Conservation (phyloP, 2,113 vertebrate species). For the Rhipidura dahli region DNA sequence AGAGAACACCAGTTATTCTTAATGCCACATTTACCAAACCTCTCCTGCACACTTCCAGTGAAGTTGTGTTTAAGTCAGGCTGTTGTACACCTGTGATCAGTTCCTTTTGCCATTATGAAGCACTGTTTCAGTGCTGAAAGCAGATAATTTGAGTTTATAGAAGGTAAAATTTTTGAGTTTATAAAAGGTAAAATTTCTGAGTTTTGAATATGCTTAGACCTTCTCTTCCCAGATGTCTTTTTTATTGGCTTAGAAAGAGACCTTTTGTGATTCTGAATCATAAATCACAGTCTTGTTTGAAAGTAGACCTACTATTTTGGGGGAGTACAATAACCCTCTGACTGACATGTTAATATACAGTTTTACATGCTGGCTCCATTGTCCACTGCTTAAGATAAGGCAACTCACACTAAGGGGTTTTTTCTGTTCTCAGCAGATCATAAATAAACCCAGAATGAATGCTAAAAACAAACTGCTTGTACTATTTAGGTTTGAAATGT, state of each 20-base stretch:
- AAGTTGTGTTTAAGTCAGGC: not conserved
- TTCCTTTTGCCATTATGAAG: not conserved
- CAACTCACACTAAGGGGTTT: not conserved
- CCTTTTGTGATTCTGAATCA: not conserved
- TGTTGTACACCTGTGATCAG: not conserved
- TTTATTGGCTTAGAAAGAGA: not conserved
- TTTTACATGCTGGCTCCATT: not conserved
- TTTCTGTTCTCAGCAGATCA: not conserved
- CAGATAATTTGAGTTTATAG: not conserved
- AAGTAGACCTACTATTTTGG: conserved; percentile 1
- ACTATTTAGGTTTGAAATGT: not conserved
- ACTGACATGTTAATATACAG: not conserved
- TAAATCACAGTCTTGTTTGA: not conserved
- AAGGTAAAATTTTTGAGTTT: not conserved
- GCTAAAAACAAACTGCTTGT: not conserved
- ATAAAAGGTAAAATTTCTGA: not conserved
- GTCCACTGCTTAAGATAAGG: not conserved
- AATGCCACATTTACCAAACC: not conserved
- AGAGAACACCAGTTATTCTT: not conserved
- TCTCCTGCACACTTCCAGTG: not conserved
- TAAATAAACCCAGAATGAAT: not conserved
- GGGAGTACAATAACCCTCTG: not conserved
- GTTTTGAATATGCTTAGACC: not conserved
- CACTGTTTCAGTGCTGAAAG: not conserved
- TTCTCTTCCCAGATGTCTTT: not conserved